phyloP scores from a whole-genome alignment of 2,113 vertebrate species.

The Leucoraja erinaceus region DNA sequence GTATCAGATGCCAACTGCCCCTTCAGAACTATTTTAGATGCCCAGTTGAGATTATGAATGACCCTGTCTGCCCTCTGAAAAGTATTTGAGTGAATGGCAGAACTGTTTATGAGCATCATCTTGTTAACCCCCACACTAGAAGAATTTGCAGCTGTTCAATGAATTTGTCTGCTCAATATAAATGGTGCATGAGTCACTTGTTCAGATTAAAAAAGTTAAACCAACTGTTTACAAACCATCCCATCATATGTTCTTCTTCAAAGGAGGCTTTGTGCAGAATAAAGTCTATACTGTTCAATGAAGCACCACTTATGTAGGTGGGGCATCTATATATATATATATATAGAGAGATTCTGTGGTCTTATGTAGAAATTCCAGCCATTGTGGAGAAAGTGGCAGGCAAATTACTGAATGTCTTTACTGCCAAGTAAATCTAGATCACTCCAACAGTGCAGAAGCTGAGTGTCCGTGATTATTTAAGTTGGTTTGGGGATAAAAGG shows the following conservation, averaged over 20 bases:
- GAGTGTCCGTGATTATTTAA: too few relatives aligned
- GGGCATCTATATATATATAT: too few relatives aligned
- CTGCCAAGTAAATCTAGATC: too few relatives aligned
- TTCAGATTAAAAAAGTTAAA: not conserved
- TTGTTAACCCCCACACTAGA: conserved; percentile 1
- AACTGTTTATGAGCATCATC: not conserved
- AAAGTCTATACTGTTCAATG: too few relatives aligned
- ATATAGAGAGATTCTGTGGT: not conserved
- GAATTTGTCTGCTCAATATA: conserved; percentile 25
- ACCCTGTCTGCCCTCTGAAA: not conserved
- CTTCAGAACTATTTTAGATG: not conserved
- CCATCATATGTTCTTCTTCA: too few relatives aligned
- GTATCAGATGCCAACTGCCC: not conserved
- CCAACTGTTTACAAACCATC: too few relatives aligned
- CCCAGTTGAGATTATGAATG: not conserved
- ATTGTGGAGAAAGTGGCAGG: too few relatives aligned
- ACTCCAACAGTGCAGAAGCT: too few relatives aligned
- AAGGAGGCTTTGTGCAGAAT: too few relatives aligned
- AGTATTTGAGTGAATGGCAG: not conserved
- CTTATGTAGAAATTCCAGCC: not conserved
- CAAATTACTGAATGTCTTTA: not conserved
- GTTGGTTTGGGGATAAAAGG: too few relatives aligned
- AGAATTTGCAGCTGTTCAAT: conserved; percentile 26
- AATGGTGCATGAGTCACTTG: not conserved
- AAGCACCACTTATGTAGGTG: too few relatives aligned